Evolutionary conservation across 2,113 vertebrate genomes (phyloP), one percentile per base, ranked within the genome.

Genomic region (Cheirogaleus medius): DNA sequence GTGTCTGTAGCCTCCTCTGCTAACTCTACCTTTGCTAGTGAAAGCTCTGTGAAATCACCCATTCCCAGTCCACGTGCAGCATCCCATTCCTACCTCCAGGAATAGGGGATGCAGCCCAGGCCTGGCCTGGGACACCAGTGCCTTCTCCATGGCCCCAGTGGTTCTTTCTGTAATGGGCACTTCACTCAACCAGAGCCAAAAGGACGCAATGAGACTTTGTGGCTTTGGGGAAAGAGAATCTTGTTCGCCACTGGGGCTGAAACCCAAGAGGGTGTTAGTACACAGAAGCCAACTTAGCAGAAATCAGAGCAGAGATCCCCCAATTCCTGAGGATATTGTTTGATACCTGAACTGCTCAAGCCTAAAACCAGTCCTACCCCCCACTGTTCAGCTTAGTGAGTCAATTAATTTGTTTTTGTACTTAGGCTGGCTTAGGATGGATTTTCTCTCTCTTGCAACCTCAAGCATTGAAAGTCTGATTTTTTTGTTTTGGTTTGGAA

Each of bases 41-140:
- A 66, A 85, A 23, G 29, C 49, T 76, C 32, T 10, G 54, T 17
- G 1, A 23, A 17, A 8, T 34, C 11, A 25, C 27, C 15, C 10
- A 10, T 37, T 68, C 49, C 76, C 60, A 14, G 69, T 2, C 12
- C 15, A 1, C 0, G 5, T 29, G 23, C 27, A 20, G 21, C 10
- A 60, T 4, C 13, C 44, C 20, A 14, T 54, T 27, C 37, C 39
- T 18, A 1, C 0, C 49, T 49, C 66, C 76, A 44, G 56, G 37
- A 63, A 60, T 13, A 74, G 6, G 2, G 42, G 37, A 58, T 15
- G 37, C 8, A 29, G 23, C 47, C n/a, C 32, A 8, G 47, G 34
- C 11, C 14, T 27, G 15, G 29, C 13, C 27, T 6, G n/a, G 34
- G 37, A 68, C 20, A 12, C 23, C 60, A 64, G 14, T 7, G 34